Percentiles rank a stretch among this genome's conserved stretches.
Evolutionary conservation across 2,113 vertebrate species (phyloP).

Genomic region (Oreochromis niloticus): DNA sequence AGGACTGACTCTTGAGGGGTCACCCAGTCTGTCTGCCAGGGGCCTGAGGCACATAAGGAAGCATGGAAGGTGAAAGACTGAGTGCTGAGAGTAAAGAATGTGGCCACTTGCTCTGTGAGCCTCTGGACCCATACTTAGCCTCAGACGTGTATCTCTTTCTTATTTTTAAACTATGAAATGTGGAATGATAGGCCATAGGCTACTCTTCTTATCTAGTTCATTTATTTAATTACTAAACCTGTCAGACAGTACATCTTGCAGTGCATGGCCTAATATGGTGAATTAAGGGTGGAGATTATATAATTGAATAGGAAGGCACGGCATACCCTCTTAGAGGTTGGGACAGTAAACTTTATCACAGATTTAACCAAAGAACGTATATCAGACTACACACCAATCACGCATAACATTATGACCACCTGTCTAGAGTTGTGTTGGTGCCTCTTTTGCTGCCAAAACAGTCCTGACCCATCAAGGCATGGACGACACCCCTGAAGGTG

Average conservation of each 20-base stretch:
- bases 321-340: not conserved
- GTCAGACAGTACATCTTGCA: not conserved
- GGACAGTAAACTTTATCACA: not conserved
- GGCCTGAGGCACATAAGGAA: conserved; percentile 23
- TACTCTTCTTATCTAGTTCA: not conserved
- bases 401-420: not conserved
- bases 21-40: conserved; percentile 36
- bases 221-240: not conserved
- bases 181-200: not conserved
- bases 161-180: not conserved
- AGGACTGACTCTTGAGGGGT: conserved; percentile 37
- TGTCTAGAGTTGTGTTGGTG: rapidly evolving
- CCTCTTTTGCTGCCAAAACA: not conserved
- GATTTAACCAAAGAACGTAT: not conserved
- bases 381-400: not conserved
- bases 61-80: conserved; percentile 26
- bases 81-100: conserved; percentile 61
- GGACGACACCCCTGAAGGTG: not conserved
- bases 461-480: rapidly evolving
- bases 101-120: not conserved
- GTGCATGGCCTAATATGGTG: rapidly evolving
- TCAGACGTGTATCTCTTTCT: not conserved
- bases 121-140: conserved; percentile 15
- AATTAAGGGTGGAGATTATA: not conserved
- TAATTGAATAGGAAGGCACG: rapidly evolving